Conservation (phyloP, 2,113 vertebrate species). For the Tachuris rubrigastra region DNA sequence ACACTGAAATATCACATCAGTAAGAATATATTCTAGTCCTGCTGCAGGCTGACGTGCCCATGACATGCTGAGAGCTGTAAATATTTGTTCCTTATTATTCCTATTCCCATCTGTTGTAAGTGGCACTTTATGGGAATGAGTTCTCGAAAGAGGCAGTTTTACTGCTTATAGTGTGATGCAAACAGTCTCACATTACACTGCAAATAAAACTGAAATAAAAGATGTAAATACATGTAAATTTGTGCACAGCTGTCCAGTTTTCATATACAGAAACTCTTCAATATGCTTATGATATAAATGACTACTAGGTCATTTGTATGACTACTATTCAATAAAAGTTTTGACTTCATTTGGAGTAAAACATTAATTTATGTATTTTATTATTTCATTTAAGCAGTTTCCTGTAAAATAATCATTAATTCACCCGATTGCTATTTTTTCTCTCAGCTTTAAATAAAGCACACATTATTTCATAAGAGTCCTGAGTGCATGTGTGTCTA, state of each 20-base stretch:
- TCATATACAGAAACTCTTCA: background rate
- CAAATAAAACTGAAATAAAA: background rate
- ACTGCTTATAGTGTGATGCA: background rate
- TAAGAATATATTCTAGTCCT: background rate
- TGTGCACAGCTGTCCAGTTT: background rate
- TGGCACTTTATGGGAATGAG: background rate
- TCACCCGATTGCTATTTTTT: background rate
- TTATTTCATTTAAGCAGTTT: background rate
- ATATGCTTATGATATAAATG: background rate
- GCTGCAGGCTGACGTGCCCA: background rate
- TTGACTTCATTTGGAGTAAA: background rate
- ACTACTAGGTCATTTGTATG: background rate
- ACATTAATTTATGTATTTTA: background rate
- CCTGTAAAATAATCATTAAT: background rate
- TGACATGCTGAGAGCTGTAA: background rate
- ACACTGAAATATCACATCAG: background rate
- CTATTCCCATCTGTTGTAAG: background rate
- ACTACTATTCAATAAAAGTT: background rate
- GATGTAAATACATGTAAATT: background rate
- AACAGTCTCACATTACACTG: background rate
- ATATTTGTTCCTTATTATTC: conserved; percentile 41
- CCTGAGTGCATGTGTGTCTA: background rate
- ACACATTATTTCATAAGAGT: background rate
- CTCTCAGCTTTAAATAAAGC: background rate
- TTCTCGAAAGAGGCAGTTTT: background rate